A percentile compares a stretch with the other conserved stretches of the same genome.
phyloP scores from a whole-genome alignment of 1,140 invertebrate genomes.

The Lepidurus arcticus region DNA sequence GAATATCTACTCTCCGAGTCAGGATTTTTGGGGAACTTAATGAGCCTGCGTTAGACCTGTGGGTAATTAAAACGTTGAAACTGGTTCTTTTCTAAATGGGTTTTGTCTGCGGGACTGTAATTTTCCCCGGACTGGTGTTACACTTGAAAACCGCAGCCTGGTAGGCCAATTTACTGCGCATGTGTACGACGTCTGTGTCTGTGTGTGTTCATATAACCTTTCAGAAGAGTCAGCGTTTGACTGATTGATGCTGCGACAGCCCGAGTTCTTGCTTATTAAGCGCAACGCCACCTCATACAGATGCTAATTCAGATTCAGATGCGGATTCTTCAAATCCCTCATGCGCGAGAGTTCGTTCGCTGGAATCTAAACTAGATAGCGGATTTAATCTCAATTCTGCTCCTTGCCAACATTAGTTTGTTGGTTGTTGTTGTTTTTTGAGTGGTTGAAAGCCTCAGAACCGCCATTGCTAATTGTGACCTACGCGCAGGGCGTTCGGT shows the following conservation, averaged over 20 bases:
- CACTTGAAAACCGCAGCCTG: conserved; percentile 11
- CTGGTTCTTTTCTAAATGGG: conserved; percentile 16
- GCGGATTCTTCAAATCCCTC: neutral
- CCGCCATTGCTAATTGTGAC: neutral
- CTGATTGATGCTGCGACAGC: conserved; percentile 20
- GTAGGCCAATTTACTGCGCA: neutral
- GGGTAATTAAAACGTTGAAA: neutral
- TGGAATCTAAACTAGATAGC: too few species aligned
- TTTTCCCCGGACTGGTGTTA: conserved; percentile 12
- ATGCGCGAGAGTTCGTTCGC: neutral
- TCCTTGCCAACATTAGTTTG: too few species aligned
- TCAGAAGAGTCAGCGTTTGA: neutral
- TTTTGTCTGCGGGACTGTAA: conserved; percentile 2
- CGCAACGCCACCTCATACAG: neutral
- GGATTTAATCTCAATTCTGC: too few species aligned
- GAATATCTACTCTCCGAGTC: neutral
- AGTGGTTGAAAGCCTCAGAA: neutral
- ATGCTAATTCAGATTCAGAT: neutral
- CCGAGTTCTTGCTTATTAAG: neutral
- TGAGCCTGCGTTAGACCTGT: neutral
- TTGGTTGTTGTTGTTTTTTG: neutral
- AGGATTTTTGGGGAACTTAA: neutral
- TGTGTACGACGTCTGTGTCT: too few species aligned
- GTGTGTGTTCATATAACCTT: too few species aligned
- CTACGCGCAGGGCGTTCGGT: neutral